phyloP scores from a whole-genome alignment of 1,140 invertebrate genomes.

The Conopomorpha cramerella region DNA sequence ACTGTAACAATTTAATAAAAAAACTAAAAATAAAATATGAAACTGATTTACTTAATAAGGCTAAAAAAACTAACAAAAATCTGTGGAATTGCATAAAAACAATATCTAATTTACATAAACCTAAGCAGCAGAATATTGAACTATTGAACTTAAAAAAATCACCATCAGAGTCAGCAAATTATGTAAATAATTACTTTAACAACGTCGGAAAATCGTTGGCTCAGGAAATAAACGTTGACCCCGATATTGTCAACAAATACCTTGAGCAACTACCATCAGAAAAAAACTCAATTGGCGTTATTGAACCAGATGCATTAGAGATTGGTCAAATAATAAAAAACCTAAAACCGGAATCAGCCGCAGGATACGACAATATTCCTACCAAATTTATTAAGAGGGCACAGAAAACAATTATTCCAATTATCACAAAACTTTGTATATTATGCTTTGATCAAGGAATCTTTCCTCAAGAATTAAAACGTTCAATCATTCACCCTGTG shows the following conservation, averaged over 20 bases:
- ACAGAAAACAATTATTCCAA: neutral
- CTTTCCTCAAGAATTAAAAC: neutral
- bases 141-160: neutral
- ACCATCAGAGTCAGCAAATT: neutral
- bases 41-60: constrained; percentile 1
- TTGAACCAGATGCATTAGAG: neutral
- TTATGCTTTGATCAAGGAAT: neutral
- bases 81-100: constrained; percentile 5
- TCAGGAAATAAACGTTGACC: neutral
- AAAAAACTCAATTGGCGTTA: neutral
- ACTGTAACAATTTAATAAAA: neutral
- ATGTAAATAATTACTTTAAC: constrained; percentile 2
- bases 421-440: neutral
- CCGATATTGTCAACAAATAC: neutral
- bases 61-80: constrained; percentile 1
- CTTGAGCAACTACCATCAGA: neutral
- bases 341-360: neutral
- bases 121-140: neutral
- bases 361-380: neutral
- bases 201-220: neutral
- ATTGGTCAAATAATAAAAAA: neutral
- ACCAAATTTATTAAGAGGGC: neutral
- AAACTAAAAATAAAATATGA: constrained; percentile 3
- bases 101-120: neutral
- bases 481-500: constrained; percentile 1